These are phyloP conservation scores for Teleiodes luculella DNA, from an alignment of 2,888 invertebrate genomes.

Conservation along the genomic window DNA sequence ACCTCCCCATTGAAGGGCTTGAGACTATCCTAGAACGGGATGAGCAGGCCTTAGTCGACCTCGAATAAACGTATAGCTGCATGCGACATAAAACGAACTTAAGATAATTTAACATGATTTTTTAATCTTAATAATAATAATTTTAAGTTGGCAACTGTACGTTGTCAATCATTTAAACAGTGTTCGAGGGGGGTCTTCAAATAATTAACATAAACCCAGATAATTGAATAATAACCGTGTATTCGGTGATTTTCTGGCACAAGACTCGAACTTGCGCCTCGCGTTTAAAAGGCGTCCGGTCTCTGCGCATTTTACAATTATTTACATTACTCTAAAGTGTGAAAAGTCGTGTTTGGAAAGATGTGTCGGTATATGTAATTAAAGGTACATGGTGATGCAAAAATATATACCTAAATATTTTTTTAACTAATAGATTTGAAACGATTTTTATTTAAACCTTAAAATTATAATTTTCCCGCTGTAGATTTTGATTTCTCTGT, in stretches of 20 bases:
- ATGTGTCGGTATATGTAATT: neutral
- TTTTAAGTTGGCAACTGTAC: no score
- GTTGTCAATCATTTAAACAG: slow-evolving; percentile 3
- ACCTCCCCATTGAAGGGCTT: no score
- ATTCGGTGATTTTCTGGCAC: neutral
- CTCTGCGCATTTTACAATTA: neutral
- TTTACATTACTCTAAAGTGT: neutral
- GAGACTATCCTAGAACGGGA: no score
- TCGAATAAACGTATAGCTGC: no score
- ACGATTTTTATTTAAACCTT: no score
- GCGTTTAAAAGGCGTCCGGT: neutral
- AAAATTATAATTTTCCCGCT: no score
- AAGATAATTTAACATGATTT: no score
- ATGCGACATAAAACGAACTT: no score
- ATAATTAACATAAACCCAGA: slow-evolving; percentile 1
- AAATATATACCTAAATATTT: neutral
- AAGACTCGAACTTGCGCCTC: neutral
- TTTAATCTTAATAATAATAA: no score
- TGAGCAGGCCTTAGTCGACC: no score
- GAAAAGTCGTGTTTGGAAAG: neutral
- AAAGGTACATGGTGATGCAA: neutral
- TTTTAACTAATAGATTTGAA: no score
- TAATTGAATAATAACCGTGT: slow-evolving; percentile 1
- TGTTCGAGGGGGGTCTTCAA: neutral
- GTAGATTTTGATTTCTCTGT: no score